These are phyloP conservation scores for Megaceryle torquata DNA, from an alignment of 2,113 vertebrate species.

Conservation along the genomic window DNA sequence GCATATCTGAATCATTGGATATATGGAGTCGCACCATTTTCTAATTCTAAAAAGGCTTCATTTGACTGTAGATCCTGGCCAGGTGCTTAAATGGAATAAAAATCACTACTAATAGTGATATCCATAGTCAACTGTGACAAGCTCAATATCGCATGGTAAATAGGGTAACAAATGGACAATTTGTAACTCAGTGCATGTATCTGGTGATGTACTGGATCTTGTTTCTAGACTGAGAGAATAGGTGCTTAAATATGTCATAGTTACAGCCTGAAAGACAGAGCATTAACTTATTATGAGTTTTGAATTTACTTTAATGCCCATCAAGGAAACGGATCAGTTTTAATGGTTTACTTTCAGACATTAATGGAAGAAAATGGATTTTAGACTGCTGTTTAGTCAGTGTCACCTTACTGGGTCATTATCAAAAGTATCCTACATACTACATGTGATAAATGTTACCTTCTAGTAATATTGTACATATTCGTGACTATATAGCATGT, in stretches of 20 bases:
- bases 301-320: constrained; percentile 20
- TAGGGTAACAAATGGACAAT: background rate
- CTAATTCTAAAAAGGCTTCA: background rate
- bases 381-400: background rate
- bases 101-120: background rate
- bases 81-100: background rate
- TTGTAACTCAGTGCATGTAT: background rate
- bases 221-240: background rate
- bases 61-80: background rate
- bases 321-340: constrained; percentile 4
- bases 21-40: background rate
- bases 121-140: background rate
- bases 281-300: constrained; percentile 19
- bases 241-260: background rate
- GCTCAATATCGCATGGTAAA: background rate
- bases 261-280: constrained; percentile 10
- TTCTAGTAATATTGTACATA: background rate
- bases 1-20: background rate
- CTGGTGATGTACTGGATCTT: background rate
- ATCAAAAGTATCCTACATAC: too few species aligned
- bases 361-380: constrained; percentile 19
- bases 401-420: background rate
- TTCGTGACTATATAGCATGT: background rate
- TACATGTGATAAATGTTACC: background rate
- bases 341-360: constrained; percentile 5